These are phyloP conservation scores for Plusia festucae DNA, from an alignment of 2,888 invertebrate genomes.

Conservation along the genomic window DNA sequence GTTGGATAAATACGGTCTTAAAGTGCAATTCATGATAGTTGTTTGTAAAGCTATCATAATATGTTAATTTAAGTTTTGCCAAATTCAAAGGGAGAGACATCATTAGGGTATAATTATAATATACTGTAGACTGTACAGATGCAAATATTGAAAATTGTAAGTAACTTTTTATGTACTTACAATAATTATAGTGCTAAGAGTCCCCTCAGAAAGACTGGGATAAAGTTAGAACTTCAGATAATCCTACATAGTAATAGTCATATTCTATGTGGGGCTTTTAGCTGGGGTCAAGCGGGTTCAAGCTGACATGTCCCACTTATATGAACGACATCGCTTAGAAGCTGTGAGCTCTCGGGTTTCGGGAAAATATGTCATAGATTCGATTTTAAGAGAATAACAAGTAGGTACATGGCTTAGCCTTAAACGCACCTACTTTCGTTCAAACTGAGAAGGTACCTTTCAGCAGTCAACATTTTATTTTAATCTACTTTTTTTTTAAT, in stretches of 20 bases:
- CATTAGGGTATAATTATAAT: no score
- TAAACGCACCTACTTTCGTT: no score
- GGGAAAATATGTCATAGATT: not conserved
- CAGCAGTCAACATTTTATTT: no score
- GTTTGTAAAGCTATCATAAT: not conserved
- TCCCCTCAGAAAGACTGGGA: not conserved
- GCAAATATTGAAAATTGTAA: no score
- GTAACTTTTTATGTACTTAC: no score
- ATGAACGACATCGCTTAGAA: not conserved
- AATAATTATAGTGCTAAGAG: no score
- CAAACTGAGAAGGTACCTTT: no score
- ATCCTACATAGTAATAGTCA: conserved; percentile 20
- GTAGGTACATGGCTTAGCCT: no score
- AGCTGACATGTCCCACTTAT: not conserved
- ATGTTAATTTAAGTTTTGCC: no score
- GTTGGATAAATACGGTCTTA: conserved; percentile 1
- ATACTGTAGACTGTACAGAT: no score
- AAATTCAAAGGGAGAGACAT: no score
- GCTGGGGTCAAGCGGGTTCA: conserved; percentile 1
- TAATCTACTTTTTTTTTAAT: no score
- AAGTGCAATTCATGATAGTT: not conserved
- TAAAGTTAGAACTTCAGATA: conserved; percentile 29
- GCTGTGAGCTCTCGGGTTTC: conserved; percentile 1
- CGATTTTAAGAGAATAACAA: not conserved
- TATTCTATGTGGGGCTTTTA: conserved; percentile 6